Evolutionary conservation across 2,113 vertebrate species (phyloP).

Genomic region (Orthonyx spaldingii): DNA sequence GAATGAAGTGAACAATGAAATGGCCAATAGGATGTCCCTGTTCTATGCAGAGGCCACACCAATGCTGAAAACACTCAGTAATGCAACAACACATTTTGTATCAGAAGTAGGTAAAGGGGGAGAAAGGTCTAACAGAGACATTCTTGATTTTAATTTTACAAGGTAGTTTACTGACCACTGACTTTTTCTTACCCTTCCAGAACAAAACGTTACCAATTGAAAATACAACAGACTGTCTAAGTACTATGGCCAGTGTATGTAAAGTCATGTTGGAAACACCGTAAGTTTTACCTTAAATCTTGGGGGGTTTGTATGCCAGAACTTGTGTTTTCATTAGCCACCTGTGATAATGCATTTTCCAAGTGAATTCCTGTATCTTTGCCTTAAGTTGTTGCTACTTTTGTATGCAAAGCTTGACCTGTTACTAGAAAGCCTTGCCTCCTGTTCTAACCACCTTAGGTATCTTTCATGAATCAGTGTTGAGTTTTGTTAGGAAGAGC

Average conservation of each 20-base stretch:
- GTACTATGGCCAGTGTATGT: slow-evolving; percentile 97
- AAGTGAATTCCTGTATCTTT: background rate
- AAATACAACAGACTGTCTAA: slow-evolving; percentile 97
- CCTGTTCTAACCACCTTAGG: background rate
- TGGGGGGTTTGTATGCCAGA: background rate
- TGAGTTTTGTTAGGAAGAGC: background rate
- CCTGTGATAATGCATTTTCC: background rate
- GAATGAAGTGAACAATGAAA: slow-evolving; percentile 98
- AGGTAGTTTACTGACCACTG: background rate
- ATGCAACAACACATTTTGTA: slow-evolving; percentile 95
- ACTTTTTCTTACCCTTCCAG: slow-evolving; percentile 64
- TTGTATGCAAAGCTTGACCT: background rate
- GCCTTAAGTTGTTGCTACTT: background rate
- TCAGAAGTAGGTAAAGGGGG: slow-evolving; percentile 80
- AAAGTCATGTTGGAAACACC: slow-evolving; percentile 99
- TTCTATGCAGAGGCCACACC: slow-evolving; percentile 98
- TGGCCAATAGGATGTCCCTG: slow-evolving; percentile 98
- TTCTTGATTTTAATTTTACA: background rate
- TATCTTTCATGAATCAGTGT: background rate
- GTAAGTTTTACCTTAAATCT: slow-evolving; percentile 75
- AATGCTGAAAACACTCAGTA: slow-evolving; percentile 97
- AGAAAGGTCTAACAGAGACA: background rate
- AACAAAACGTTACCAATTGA: slow-evolving; percentile 97
- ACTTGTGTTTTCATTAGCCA: background rate
- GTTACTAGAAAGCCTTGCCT: background rate